Percentiles rank a stretch among this genome's conserved stretches.
These are phyloP conservation scores for Embidobia sp. DNA, from an alignment of 2,888 invertebrate species.

Conservation along the genomic window DNA sequence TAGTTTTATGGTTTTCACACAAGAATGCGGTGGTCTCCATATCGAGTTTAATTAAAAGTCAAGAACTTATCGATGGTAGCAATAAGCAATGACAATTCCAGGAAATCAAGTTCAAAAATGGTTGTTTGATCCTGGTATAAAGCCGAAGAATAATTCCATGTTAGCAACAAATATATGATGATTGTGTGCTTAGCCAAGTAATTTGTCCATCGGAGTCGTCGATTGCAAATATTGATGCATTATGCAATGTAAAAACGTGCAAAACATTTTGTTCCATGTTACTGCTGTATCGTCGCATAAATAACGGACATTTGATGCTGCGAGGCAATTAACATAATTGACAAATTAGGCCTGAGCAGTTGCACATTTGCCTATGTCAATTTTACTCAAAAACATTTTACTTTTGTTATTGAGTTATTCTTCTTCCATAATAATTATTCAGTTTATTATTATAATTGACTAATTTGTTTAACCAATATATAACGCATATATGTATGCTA, in stretches of 20 bases:
- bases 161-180: too few relatives aligned
- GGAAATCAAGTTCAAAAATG: too few relatives aligned
- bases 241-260: slow-evolving; percentile 44
- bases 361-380: neutral
- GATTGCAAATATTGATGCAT: slow-evolving; percentile 21
- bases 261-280: slow-evolving; percentile 37
- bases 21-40: neutral
- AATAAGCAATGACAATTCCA: too few relatives aligned
- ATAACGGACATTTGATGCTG: slow-evolving; percentile 22
- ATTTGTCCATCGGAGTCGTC: slow-evolving; percentile 1
- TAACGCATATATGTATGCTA: too few relatives aligned
- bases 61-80: slow-evolving; percentile 10
- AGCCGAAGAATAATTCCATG: too few relatives aligned
- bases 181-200: too few relatives aligned
- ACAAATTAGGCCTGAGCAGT: slow-evolving; percentile 16
- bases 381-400: neutral
- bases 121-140: too few relatives aligned
- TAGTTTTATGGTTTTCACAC: too few relatives aligned
- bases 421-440: too few relatives aligned
- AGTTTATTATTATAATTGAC: too few relatives aligned
- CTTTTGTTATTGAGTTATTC: too few relatives aligned
- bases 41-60: slow-evolving; percentile 7
- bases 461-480: too few relatives aligned
- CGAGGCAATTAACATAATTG: slow-evolving; percentile 31
- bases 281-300: slow-evolving; percentile 3